Evolutionary conservation across 1,140 invertebrate species (phyloP), one percentile per base, ranked within the genome.

Genomic region (Sitobion miscanthi): DNA sequence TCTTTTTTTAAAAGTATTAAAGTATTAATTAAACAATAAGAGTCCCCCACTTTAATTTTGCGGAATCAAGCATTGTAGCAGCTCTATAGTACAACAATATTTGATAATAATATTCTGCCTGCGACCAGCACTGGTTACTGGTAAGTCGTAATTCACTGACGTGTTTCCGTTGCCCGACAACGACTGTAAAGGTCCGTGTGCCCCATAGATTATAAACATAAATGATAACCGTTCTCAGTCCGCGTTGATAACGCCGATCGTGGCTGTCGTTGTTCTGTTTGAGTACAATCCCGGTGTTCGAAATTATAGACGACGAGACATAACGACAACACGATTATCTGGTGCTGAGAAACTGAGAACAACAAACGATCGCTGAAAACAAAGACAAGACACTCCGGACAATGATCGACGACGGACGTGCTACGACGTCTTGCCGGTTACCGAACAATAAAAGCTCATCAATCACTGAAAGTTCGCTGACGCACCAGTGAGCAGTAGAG

Each of bases 81-180:
- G 38, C 38, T 38, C 38, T 38, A 1, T 38, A 0, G 45, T 47
- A 47, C 45, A 47, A 47, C 9, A 47, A 47, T 47, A 47, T 47
- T 47, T 47, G 45, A 47, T 47, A 47, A 47, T 47, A 47, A 47
- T 47, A 47, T 47, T 0, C 5, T 8, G 9, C 45, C 7, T 47
- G 14, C 11, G 17, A 52, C 57, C 25, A 57, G 3, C 23, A 57
- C 9, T 62, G 57, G 57, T 30, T 30, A 62, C 9, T 62, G 25
- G 77, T 38, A 20, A 85, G 21, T 85, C 17, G 21, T 14, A 52
- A 82, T n/a, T 47, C 23, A 90, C 89, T 82, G 45, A 91, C 90
- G 90, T 91, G 90, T 91, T 91, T 21, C 14, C 30, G 69, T 91
- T 91, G 87, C 69, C 62, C 20, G 45, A 77, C 90, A 91, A 69